These are phyloP conservation scores for Coreius guichenoti DNA, from an alignment of 2,797 vertebrate genomes.

Conservation along the genomic window DNA sequence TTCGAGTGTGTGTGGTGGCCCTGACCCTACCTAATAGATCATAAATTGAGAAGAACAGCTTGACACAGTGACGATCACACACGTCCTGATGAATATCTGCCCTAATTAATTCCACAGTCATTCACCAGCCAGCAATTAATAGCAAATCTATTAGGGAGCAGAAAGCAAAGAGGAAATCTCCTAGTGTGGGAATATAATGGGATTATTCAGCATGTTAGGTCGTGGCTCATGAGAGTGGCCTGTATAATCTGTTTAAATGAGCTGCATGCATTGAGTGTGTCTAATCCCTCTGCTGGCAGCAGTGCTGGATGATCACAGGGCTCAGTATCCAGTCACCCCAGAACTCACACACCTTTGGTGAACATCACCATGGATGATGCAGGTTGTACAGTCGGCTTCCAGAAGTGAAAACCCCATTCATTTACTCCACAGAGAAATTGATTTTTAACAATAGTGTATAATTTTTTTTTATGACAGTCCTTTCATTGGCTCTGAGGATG, in stretches of 20 bases:
- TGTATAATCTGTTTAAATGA: conserved; percentile 71
- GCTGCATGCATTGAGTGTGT: conserved; percentile 63
- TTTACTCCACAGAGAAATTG: not conserved
- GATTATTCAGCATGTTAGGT: conserved; percentile 68
- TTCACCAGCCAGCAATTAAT: conserved; percentile 45
- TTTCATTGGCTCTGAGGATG: not conserved
- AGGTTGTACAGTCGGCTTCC: not conserved
- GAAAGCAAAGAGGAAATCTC: conserved; percentile 58
- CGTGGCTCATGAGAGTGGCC: conserved; percentile 58
- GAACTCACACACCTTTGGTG: conserved; percentile 7
- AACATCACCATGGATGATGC: not conserved
- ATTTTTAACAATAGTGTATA: not conserved
- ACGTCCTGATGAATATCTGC: conserved; percentile 30
- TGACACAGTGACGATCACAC: not conserved
- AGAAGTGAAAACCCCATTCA: not conserved
- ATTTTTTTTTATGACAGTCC: not conserved
- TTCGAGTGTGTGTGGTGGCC: not conserved
- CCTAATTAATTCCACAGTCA: conserved; percentile 51
- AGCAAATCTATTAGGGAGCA: conserved; percentile 44
- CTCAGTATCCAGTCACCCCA: conserved; percentile 41
- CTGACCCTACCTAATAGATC: conserved; percentile 6
- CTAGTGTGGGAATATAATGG: conserved; percentile 63
- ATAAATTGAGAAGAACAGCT: conserved; percentile 14
- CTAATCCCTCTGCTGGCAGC: conserved; percentile 67
- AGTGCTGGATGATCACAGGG: conserved; percentile 49